phyloP scores from a whole-genome alignment of 2,113 vertebrate genomes.

The Clinocottus analis region DNA sequence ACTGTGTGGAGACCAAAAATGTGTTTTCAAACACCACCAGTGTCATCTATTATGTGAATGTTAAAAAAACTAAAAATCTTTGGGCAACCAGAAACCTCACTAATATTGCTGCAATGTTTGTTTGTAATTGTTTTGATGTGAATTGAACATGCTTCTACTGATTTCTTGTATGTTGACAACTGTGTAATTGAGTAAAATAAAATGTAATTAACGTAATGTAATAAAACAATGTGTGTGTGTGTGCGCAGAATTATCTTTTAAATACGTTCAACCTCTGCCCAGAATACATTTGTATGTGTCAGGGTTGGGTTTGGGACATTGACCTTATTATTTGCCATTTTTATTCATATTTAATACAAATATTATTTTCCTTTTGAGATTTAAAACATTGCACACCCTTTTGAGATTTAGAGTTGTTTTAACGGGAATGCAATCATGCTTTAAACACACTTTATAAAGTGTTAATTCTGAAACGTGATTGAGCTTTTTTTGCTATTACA shows the following conservation, averaged over 20 bases:
- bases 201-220: slow-evolving; percentile 30
- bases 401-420: neutral
- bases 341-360: no score
- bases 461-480: neutral
- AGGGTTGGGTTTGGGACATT: neutral
- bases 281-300: neutral
- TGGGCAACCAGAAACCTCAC: slow-evolving; percentile 26
- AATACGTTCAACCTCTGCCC: neutral
- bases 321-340: neutral
- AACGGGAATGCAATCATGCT: neutral
- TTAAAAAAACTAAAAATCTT: neutral
- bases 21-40: slow-evolving; percentile 2
- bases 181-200: slow-evolving; percentile 58
- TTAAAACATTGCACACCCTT: neutral
- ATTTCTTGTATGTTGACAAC: slow-evolving; percentile 54
- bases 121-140: slow-evolving; percentile 52
- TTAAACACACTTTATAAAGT: neutral
- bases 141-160: slow-evolving; percentile 55
- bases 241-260: neutral
- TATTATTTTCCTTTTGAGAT: no score
- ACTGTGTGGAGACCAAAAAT: neutral
- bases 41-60: slow-evolving; percentile 18
- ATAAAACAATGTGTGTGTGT: neutral
- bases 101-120: slow-evolving; percentile 28
- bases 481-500: neutral